These are phyloP conservation scores for Harpagoxenus sublaevis DNA, from an alignment of 2,888 invertebrate species.

Conservation along the genomic window DNA sequence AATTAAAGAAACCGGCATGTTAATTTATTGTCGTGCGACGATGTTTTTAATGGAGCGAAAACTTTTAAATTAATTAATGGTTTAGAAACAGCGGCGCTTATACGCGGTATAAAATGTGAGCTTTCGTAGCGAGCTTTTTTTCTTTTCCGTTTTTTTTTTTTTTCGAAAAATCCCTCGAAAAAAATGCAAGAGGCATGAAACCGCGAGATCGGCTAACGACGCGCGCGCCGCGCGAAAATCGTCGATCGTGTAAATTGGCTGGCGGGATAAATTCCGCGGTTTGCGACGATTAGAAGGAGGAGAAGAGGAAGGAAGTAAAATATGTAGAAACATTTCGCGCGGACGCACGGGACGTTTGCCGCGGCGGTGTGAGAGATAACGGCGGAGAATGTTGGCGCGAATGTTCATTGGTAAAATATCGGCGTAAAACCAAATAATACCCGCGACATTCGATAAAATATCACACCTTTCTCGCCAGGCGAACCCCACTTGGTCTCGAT, in stretches of 20 bases:
- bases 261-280: constrained; percentile 34
- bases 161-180: neutral
- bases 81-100: neutral
- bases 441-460: constrained; percentile 52
- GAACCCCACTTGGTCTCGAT: neutral
- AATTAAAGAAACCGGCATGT: constrained; percentile 10
- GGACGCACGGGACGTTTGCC: constrained; percentile 18
- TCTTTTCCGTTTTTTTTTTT: neutral
- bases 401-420: constrained; percentile 35
- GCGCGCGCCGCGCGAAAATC: neutral
- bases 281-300: constrained; percentile 9
- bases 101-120: neutral
- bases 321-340: constrained; percentile 49
- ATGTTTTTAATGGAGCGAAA: neutral
- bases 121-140: too few species aligned
- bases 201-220: constrained; percentile 8
- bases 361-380: constrained; percentile 34
- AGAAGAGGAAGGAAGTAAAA: constrained; percentile 10
- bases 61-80: neutral
- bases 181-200: neutral
- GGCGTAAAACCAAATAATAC: constrained; percentile 50
- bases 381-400: neutral
- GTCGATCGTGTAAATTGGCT: constrained; percentile 20
- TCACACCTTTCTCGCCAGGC: constrained; percentile 28
- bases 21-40: neutral